phyloP scores from a whole-genome alignment of 1,140 invertebrate genomes.

The Diploscapter pachys region DNA sequence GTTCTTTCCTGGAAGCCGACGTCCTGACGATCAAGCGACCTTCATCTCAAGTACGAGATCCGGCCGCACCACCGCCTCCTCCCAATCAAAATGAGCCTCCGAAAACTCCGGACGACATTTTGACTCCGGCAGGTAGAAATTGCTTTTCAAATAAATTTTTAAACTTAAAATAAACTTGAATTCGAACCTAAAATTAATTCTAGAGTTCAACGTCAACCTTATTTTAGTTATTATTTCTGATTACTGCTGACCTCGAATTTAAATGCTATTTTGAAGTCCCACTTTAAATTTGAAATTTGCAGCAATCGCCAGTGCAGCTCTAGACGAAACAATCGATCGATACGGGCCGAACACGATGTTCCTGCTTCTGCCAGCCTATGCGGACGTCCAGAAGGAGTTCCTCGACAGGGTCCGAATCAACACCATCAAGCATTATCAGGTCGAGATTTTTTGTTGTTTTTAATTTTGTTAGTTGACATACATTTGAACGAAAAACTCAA shows the following conservation, averaged over 20 bases:
- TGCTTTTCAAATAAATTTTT: too few relatives aligned
- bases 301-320: constrained; percentile 24
- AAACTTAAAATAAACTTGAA: too few relatives aligned
- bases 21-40: background rate
- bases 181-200: too few relatives aligned
- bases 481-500: too few relatives aligned
- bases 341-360: constrained; percentile 55
- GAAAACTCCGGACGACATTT: too few relatives aligned
- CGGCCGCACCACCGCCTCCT: background rate
- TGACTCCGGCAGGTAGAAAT: too few relatives aligned
- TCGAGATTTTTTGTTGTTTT: constrained; percentile 27
- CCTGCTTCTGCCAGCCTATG: constrained; percentile 52
- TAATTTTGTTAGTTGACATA: background rate
- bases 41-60: background rate
- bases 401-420: constrained; percentile 55
- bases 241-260: too few relatives aligned
- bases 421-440: constrained; percentile 57
- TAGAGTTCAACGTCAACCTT: too few relatives aligned
- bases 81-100: too few relatives aligned
- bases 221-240: too few relatives aligned
- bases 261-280: too few relatives aligned
- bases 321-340: constrained; percentile 57
- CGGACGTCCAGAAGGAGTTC: constrained; percentile 57
- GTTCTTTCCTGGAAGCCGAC: constrained; percentile 40
- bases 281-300: too few relatives aligned